Percentiles rank a stretch among this genome's conserved stretches.
phyloP scores from a whole-genome alignment of 2,888 invertebrate species.

The Acanthoscelides obtectus region DNA sequence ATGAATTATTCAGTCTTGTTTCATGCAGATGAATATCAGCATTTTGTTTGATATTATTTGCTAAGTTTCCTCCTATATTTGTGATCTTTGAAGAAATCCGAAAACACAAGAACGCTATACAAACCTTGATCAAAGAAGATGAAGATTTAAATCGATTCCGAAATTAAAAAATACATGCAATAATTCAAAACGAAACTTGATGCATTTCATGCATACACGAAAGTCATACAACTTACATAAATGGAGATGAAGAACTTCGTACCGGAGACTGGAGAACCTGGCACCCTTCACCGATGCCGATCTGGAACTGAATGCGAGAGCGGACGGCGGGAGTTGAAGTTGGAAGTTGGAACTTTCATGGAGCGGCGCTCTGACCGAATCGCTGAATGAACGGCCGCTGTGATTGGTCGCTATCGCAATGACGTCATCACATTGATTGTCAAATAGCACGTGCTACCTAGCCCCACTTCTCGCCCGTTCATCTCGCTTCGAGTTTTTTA shows the following conservation, averaged over 20 bases:
- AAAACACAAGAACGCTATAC: no score
- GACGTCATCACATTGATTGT: slow-evolving; percentile 75
- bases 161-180: no score
- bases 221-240: neutral
- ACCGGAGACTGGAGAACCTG: no score
- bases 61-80: no score
- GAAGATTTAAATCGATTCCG: no score
- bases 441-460: slow-evolving; percentile 52
- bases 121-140: no score
- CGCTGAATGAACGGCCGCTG: slow-evolving; percentile 61
- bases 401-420: slow-evolving; percentile 58
- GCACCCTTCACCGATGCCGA: neutral
- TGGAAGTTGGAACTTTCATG: slow-evolving; percentile 19
- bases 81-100: no score
- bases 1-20: no score
- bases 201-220: neutral
- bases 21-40: no score
- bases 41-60: no score
- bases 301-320: neutral
- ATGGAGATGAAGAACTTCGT: neutral
- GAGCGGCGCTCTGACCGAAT: slow-evolving; percentile 33
- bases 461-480: slow-evolving; percentile 17
- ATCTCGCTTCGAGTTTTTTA: neutral
- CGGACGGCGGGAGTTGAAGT: neutral
- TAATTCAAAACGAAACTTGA: neutral